These are phyloP conservation scores for Aurelia aurita complex sp. Pacific DNA, from an alignment of 30 jellyfish, hydroid and myxozoan species.

Conservation along the genomic window DNA sequence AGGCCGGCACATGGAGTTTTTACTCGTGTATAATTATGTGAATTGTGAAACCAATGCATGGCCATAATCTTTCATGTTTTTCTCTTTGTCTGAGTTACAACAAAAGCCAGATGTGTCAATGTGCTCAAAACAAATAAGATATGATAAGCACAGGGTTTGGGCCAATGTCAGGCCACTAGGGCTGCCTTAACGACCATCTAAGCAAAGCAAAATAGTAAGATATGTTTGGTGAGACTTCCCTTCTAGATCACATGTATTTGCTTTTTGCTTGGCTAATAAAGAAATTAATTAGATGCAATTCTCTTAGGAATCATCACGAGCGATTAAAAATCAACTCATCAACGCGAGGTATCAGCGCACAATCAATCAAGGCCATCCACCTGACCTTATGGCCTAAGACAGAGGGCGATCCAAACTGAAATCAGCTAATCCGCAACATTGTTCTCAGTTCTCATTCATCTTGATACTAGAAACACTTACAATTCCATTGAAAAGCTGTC, in stretches of 20 bases:
- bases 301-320: not conserved
- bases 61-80: conserved; percentile 73
- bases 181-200: conserved; percentile 43
- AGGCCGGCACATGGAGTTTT: conserved; percentile 71
- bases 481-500: too few species aligned
- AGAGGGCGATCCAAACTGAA: too few species aligned
- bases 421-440: too few species aligned
- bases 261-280: conserved; percentile 1
- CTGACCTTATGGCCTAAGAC: conserved; percentile 3
- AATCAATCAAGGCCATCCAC: not conserved
- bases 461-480: too few species aligned
- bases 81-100: conserved; percentile 73
- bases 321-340: not conserved
- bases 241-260: conserved; percentile 39
- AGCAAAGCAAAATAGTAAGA: conserved; percentile 35
- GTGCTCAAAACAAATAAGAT: conserved; percentile 82
- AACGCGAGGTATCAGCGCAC: not conserved
- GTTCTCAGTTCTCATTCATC: too few species aligned
- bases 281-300: conserved; percentile 1
- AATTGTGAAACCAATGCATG: conserved; percentile 62
- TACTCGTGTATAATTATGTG: conserved; percentile 64
- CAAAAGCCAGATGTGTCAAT: conserved; percentile 87
- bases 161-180: conserved; percentile 49
- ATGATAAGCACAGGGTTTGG: conserved; percentile 56
- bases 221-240: conserved; percentile 37